Evolutionary conservation across 2,797 vertebrate species (phyloP).

Genomic region (Babyrousa celebensis): DNA sequence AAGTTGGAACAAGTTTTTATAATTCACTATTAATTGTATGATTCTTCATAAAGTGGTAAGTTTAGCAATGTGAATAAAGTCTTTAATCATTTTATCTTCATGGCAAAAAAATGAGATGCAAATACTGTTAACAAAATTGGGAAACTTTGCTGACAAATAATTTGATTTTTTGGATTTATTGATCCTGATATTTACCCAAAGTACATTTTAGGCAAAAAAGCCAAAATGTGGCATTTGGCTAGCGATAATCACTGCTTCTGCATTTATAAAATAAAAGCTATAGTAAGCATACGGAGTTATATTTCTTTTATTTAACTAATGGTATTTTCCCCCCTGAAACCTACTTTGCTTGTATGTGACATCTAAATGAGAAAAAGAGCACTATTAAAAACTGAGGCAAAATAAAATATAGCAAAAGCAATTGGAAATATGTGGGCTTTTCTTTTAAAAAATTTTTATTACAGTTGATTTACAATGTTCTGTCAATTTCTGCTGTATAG

Average conservation of each 20-base stretch:
- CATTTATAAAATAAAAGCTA: conserved; percentile 54
- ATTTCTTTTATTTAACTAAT: conserved; percentile 68
- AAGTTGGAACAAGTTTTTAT: conserved; percentile 47
- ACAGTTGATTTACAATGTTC: too few species aligned
- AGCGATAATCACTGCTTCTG: conserved; percentile 18
- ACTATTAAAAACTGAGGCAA: conserved; percentile 49
- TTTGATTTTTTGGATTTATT: conserved; percentile 44
- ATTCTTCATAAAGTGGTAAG: conserved; percentile 10
- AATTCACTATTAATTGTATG: conserved; percentile 40
- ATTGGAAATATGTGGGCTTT: neutral
- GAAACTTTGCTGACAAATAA: conserved; percentile 49
- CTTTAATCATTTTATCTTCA: conserved; percentile 24
- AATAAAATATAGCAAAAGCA: conserved; percentile 5
- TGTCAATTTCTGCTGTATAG: too few species aligned
- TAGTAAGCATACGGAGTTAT: neutral
- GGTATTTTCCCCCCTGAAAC: neutral
- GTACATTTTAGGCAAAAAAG: conserved; percentile 49
- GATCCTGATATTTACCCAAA: conserved; percentile 19
- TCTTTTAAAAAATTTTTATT: too few species aligned
- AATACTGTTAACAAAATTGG: conserved; percentile 41
- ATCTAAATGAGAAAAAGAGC: conserved; percentile 43
- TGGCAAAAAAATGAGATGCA: conserved; percentile 47
- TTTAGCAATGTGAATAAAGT: conserved; percentile 43
- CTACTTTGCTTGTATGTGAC: conserved; percentile 17
- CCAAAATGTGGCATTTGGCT: conserved; percentile 31